Conservation (phyloP, 2,113 vertebrate genomes). For the Lepisosteus oculatus region DNA sequence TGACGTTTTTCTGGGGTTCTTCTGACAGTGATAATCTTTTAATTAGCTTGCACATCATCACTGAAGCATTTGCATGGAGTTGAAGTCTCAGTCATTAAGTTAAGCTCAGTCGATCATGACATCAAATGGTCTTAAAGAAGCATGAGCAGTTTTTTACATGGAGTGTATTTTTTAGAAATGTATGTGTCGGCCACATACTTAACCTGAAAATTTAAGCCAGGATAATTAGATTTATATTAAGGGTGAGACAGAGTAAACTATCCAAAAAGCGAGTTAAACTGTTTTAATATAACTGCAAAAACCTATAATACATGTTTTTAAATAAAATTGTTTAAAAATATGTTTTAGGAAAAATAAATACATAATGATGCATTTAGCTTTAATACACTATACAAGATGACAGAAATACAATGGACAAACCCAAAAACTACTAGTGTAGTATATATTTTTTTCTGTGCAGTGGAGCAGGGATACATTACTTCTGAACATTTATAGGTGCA, state of each 20-base stretch:
- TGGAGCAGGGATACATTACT: not conserved
- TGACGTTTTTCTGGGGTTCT: too few relatives aligned
- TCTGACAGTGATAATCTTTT: too few relatives aligned
- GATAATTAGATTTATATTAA: too few relatives aligned
- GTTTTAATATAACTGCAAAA: too few relatives aligned
- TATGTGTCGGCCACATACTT: not conserved
- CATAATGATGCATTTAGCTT: not conserved
- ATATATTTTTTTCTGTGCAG: too few relatives aligned
- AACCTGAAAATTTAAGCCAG: not conserved
- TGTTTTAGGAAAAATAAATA: too few relatives aligned
- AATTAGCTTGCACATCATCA: not conserved
- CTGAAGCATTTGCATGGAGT: not conserved
- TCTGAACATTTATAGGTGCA: not conserved
- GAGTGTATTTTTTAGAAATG: not conserved
- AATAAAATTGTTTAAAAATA: too few relatives aligned
- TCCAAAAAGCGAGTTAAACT: too few relatives aligned
- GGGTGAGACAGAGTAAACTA: too few relatives aligned
- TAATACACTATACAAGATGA: not conserved
- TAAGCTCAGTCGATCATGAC: not conserved
- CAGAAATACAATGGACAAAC: not conserved
- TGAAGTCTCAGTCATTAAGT: not conserved
- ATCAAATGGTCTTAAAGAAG: too few relatives aligned
- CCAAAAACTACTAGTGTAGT: slow-evolving; percentile 21
- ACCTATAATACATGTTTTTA: too few relatives aligned
- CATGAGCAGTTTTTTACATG: too few relatives aligned